Conservation (phyloP, 2,797 vertebrate species). For the Crax fasciolata region DNA sequence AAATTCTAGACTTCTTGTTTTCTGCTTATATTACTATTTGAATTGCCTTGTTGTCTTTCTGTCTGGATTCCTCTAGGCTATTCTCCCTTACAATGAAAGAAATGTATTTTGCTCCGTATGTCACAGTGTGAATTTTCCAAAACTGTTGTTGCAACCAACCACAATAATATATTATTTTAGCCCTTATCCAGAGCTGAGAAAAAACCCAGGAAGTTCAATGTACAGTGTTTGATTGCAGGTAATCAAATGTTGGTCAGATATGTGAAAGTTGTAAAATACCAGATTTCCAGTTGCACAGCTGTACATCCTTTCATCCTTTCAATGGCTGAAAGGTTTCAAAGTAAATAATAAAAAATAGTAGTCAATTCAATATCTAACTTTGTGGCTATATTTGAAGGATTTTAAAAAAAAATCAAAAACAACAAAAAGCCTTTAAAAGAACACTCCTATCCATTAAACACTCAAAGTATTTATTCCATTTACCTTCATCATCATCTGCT, state of each 20-base stretch:
- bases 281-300: background rate
- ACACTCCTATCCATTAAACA: too few species aligned
- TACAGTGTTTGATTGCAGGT: background rate
- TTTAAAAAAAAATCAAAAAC: too few species aligned
- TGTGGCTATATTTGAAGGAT: too few species aligned
- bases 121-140: background rate
- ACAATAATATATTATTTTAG: background rate
- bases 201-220: background rate
- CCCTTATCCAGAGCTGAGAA: background rate
- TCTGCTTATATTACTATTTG: background rate
- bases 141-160: background rate
- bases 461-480: background rate
- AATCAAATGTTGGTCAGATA: background rate
- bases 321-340: too few species aligned
- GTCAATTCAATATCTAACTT: too few species aligned
- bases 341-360: too few species aligned
- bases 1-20: background rate
- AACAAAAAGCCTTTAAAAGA: too few species aligned
- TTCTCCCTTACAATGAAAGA: background rate
- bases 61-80: background rate
- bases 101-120: background rate
- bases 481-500: background rate
- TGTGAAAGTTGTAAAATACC: background rate
- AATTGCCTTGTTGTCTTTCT: background rate
- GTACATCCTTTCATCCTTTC: background rate